phyloP scores from a whole-genome alignment of 1,140 invertebrate species.

The Bombus huntii region DNA sequence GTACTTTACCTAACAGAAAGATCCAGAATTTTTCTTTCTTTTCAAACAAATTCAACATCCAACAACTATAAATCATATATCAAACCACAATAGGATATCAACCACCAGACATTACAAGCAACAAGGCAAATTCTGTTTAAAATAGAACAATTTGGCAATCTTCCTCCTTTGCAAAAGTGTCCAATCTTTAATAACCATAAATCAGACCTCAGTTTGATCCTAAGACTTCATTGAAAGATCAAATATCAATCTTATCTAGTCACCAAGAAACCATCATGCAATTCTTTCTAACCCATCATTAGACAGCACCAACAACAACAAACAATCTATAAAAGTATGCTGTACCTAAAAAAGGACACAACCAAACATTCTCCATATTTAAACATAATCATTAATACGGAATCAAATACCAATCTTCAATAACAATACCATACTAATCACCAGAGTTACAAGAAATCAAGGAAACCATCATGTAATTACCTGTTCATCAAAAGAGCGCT shows the following conservation, averaged over 20 bases:
- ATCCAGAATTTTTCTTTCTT: not conserved
- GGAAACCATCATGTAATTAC: not conserved
- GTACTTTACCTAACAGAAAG: not conserved
- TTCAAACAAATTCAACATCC: not conserved
- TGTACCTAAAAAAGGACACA: too few relatives aligned
- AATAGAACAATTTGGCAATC: not conserved
- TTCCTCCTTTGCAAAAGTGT: not conserved
- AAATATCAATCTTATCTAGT: not conserved
- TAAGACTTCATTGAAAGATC: not conserved
- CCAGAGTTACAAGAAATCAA: not conserved
- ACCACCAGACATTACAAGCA: not conserved
- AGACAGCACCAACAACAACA: not conserved
- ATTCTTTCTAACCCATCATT: not conserved
- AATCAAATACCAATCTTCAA: not conserved
- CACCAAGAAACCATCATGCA: not conserved
- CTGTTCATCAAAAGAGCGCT: not conserved
- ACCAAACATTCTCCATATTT: too few relatives aligned
- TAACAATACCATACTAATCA: not conserved
- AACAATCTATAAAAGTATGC: not conserved
- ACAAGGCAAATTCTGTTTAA: not conserved
- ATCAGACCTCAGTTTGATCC: not conserved
- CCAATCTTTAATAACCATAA: not conserved
- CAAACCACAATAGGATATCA: not conserved
- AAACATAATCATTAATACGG: not conserved
- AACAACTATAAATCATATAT: not conserved